These are phyloP conservation scores for Fistularia commersonii DNA, from an alignment of 2,797 vertebrate genomes.

Conservation along the genomic window DNA sequence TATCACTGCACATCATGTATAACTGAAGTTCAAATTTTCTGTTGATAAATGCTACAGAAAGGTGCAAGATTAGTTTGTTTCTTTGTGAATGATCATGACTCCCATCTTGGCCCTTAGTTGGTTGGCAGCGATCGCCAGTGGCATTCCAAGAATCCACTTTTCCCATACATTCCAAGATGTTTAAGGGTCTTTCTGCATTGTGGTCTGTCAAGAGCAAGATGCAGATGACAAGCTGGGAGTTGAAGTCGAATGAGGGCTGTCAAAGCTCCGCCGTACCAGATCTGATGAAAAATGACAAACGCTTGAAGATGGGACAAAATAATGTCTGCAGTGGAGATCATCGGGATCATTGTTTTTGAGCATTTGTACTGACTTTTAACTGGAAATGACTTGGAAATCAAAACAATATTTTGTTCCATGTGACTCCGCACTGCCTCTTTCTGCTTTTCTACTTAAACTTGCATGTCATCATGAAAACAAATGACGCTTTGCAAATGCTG, in stretches of 20 bases:
- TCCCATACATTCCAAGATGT: slow-evolving; percentile 71
- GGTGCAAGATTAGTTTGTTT: slow-evolving; percentile 19
- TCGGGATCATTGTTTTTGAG: slow-evolving; percentile 39
- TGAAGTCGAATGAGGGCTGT: slow-evolving; percentile 65
- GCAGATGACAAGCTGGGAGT: slow-evolving; percentile 51
- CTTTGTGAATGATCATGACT: slow-evolving; percentile 17
- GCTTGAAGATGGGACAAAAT: slow-evolving; percentile 41
- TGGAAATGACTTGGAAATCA: slow-evolving; percentile 40
- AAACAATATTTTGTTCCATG: slow-evolving; percentile 35
- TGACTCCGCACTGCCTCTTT: slow-evolving; percentile 11
- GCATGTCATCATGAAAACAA: slow-evolving; percentile 27
- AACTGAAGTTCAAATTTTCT: slow-evolving; percentile 16
- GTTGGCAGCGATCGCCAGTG: slow-evolving; percentile 40
- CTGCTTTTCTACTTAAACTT: slow-evolving; percentile 37
- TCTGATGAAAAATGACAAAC: slow-evolving; percentile 49
- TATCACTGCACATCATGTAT: slow-evolving; percentile 36
- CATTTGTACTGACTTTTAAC: slow-evolving; percentile 42
- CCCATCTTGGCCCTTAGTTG: slow-evolving; percentile 36
- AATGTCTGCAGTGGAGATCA: slow-evolving; percentile 25
- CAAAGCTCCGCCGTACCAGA: slow-evolving; percentile 50
- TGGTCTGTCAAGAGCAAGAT: slow-evolving; percentile 55
- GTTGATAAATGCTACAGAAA: slow-evolving; percentile 58
- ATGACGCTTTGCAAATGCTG: slow-evolving; percentile 7
- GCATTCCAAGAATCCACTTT: slow-evolving; percentile 60
- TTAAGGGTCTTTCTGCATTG: slow-evolving; percentile 37